A percentile compares a stretch with the other conserved stretches of the same genome.
Evolutionary conservation across 92 coral and sea anemone species (phyloP).

Genomic region (Umimayanthus chanpuru): DNA sequence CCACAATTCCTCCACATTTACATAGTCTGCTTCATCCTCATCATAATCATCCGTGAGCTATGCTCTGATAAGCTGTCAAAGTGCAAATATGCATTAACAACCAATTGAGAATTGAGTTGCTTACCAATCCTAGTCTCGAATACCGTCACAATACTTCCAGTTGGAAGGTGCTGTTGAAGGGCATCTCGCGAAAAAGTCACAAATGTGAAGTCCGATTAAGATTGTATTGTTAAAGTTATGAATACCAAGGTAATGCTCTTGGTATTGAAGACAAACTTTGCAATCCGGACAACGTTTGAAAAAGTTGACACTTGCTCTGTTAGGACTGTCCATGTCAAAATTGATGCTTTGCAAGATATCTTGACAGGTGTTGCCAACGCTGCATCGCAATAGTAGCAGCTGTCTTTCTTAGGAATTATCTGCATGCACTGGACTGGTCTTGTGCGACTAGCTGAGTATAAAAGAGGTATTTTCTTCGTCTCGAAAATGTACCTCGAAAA

Average conservation of each 20-base stretch:
- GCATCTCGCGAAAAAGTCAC: constrained; percentile 50
- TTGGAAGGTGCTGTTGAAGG: constrained; percentile 62
- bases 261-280: constrained; percentile 57
- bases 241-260: constrained; percentile 41
- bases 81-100: constrained; percentile 54
- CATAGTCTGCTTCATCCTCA: constrained; percentile 37
- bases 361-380: constrained; percentile 36
- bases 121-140: constrained; percentile 32
- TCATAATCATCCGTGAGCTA: constrained; percentile 51
- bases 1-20: constrained; percentile 56
- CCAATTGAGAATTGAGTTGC: constrained; percentile 39
- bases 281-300: constrained; percentile 51
- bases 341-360: constrained; percentile 43
- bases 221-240: constrained; percentile 58
- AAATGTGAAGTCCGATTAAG: constrained; percentile 56
- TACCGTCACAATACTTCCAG: constrained; percentile 55
- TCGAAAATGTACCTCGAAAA: no score
- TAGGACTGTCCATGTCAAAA: constrained; percentile 40
- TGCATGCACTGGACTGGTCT: not conserved
- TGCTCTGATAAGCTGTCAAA: constrained; percentile 53
- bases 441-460: not conserved
- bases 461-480: not conserved
- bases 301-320: constrained; percentile 48
- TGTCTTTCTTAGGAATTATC: constrained; percentile 47
- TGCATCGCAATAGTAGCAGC: constrained; percentile 34